Conservation (phyloP, 2,797 vertebrate species). For the Thaleichthys pacificus region DNA sequence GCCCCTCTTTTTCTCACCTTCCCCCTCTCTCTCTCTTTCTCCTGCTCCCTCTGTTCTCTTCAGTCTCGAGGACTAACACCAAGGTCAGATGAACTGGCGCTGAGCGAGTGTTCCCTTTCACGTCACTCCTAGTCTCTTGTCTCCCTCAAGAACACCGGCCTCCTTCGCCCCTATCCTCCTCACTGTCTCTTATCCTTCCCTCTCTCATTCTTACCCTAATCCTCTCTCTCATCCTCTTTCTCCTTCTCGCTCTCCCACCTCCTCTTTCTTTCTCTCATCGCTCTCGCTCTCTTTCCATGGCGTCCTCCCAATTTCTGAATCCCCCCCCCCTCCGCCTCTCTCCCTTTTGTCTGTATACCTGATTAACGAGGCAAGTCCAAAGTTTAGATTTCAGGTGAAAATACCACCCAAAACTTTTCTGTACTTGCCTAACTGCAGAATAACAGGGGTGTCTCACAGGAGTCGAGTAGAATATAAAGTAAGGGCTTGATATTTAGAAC, state of each 20-base stretch:
- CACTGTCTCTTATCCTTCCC: background rate
- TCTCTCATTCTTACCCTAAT: background rate
- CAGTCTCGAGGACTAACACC: background rate
- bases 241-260: background rate
- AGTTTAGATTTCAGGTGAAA: background rate
- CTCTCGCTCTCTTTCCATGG: background rate
- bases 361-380: background rate
- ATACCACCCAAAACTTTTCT: too few relatives aligned
- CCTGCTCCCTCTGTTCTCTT: background rate
- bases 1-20: background rate
- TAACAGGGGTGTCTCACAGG: too few relatives aligned
- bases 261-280: background rate
- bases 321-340: too few relatives aligned
- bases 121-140: background rate
- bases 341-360: background rate
- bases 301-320: too few relatives aligned
- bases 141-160: background rate
- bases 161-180: too few relatives aligned
- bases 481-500: background rate
- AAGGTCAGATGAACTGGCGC: conserved; percentile 5
- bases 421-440: too few relatives aligned
- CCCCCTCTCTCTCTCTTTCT: background rate
- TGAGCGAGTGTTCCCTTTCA: background rate
- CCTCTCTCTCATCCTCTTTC: background rate
- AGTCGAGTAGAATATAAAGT: too few relatives aligned